phyloP scores from a whole-genome alignment of 2,888 invertebrate species.

The Lutraria lutraria region DNA sequence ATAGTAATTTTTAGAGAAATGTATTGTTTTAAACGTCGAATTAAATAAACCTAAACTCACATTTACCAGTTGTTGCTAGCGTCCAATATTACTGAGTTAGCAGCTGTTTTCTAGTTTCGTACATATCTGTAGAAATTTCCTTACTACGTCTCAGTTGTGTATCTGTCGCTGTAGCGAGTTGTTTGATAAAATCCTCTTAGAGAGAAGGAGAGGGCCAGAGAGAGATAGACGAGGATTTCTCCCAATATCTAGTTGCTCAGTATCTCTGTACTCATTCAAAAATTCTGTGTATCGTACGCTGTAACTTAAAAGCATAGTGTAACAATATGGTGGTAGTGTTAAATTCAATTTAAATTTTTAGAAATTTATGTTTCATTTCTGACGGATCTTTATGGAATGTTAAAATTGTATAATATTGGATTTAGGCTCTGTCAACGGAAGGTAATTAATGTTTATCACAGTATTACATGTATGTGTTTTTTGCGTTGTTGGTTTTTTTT shows the following conservation, averaged over 20 bases:
- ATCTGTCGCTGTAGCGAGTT: background rate
- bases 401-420: background rate
- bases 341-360: background rate
- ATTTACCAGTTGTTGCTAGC: background rate
- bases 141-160: background rate
- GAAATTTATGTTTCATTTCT: background rate
- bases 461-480: background rate
- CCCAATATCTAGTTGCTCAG: background rate
- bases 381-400: background rate
- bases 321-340: background rate
- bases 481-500: no score
- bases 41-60: background rate
- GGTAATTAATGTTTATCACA: background rate
- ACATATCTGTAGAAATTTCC: background rate
- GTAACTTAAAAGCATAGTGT: background rate
- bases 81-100: conserved; percentile 1
- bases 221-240: conserved; percentile 3
- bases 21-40: background rate
- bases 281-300: background rate
- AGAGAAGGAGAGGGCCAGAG: background rate
- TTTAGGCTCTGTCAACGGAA: background rate
- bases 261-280: background rate
- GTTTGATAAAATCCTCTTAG: conserved; percentile 1
- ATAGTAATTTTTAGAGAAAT: no score
- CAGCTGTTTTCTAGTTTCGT: background rate